A percentile compares a stretch with the other conserved stretches of the same genome.
Conservation (phyloP, 1,140 invertebrate species). For the Drosophila melanica region DNA sequence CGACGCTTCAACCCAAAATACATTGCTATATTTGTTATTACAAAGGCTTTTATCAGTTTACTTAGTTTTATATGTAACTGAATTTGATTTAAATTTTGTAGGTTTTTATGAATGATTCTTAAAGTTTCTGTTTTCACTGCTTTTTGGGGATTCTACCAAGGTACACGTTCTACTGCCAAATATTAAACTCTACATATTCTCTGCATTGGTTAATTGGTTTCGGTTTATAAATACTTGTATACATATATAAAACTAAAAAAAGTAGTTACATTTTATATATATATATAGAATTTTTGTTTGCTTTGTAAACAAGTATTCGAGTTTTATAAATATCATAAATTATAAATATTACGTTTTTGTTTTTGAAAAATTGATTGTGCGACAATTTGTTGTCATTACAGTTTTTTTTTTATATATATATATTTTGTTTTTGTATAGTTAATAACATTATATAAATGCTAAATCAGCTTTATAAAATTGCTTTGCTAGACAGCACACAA, state of each 20-base stretch:
- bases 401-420: neutral
- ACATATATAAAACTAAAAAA: constrained; percentile 41
- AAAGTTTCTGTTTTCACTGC: constrained; percentile 12
- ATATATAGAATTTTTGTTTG: constrained; percentile 1
- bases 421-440: constrained; percentile 35
- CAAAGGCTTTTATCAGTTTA: constrained; percentile 24
- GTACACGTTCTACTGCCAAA: constrained; percentile 36
- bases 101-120: constrained; percentile 13
- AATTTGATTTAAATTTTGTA: neutral
- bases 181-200: constrained; percentile 16
- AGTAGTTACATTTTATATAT: constrained; percentile 18
- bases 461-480: constrained; percentile 63
- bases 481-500: constrained; percentile 50
- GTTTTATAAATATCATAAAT: constrained; percentile 42
- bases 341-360: constrained; percentile 28
- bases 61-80: constrained; percentile 31
- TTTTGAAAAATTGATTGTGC: constrained; percentile 68
- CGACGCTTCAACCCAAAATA: constrained; percentile 46
- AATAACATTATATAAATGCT: constrained; percentile 64
- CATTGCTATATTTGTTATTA: constrained; percentile 38
- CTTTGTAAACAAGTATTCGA: constrained; percentile 56
- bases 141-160: constrained; percentile 28
- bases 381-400: constrained; percentile 54
- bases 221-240: constrained; percentile 17
- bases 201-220: constrained; percentile 25